A percentile compares a stretch with the other conserved stretches of the same genome.
phyloP scores from a whole-genome alignment of 2,113 vertebrate genomes.

The Desmodus rotundus region DNA sequence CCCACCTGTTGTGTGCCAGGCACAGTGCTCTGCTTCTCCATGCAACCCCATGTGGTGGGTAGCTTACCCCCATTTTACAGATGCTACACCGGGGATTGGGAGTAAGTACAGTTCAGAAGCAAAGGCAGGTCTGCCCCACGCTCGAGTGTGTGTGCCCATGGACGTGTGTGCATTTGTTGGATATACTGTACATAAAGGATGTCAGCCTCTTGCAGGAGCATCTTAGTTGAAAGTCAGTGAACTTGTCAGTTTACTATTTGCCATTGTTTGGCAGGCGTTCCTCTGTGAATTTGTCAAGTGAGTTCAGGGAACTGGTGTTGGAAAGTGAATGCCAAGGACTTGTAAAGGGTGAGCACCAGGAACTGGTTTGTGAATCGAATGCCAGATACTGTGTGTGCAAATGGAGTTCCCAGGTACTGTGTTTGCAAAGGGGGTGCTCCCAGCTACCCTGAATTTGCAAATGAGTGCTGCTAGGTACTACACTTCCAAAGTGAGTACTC shows the following conservation, averaged over 20 bases:
- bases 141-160: background rate
- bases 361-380: background rate
- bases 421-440: background rate
- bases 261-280: background rate
- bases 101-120: background rate
- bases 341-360: background rate
- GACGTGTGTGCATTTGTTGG: background rate
- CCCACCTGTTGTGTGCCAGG: accelerated
- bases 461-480: background rate
- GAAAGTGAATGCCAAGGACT: background rate
- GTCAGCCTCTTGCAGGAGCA: background rate
- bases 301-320: background rate
- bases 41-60: accelerated
- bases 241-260: background rate
- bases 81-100: accelerated
- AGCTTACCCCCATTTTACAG: background rate
- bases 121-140: background rate
- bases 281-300: background rate
- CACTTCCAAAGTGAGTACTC: background rate
- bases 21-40: accelerated
- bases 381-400: background rate
- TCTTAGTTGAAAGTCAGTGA: background rate
- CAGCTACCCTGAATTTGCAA: background rate
- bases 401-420: background rate
- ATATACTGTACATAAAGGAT: background rate